Conservation (phyloP, 2,113 vertebrate genomes). For the Haemorhous mexicanus region DNA sequence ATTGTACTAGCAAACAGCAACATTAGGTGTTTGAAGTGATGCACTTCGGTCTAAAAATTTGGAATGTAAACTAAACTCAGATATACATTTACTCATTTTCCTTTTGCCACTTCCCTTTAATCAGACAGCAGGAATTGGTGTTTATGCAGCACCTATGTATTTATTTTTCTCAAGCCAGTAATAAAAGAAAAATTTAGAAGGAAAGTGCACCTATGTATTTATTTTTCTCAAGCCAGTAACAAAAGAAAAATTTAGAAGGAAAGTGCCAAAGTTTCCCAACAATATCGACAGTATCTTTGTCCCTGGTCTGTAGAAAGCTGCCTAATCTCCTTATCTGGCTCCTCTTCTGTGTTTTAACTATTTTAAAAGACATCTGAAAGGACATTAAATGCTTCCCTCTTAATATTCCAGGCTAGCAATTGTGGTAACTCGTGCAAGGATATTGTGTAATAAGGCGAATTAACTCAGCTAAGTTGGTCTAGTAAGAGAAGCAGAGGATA, state of each 20-base stretch:
- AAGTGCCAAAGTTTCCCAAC: accelerated
- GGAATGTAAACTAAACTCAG: background rate
- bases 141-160: background rate
- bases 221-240: background rate
- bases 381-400: background rate
- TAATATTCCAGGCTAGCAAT: background rate
- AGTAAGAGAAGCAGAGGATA: background rate
- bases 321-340: background rate
- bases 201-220: accelerated
- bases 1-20: background rate
- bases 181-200: background rate
- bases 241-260: background rate
- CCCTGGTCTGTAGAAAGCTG: background rate
- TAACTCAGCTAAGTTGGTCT: background rate
- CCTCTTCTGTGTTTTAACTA: background rate
- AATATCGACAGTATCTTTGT: background rate
- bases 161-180: background rate
- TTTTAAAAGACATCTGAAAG: background rate
- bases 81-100: background rate
- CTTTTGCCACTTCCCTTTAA: background rate
- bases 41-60: background rate
- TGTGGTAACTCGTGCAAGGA: background rate
- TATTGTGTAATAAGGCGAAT: background rate
- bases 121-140: background rate
- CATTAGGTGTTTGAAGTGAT: background rate